Evolutionary conservation across 2,113 vertebrate species (phyloP).

Genomic region (Pachycephala philippinensis): DNA sequence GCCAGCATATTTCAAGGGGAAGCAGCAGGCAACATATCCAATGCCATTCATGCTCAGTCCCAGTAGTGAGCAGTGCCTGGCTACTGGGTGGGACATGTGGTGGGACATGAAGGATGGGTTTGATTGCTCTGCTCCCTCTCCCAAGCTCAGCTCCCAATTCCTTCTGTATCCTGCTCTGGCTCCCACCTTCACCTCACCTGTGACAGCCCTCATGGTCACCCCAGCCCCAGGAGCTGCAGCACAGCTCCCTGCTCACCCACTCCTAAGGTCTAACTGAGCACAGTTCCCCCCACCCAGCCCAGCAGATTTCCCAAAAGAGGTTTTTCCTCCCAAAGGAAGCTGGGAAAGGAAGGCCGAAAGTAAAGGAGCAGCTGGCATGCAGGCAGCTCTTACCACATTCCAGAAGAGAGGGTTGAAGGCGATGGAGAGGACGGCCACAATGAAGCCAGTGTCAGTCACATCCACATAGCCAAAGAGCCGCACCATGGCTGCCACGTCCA

Average conservation of each 20-base stretch:
- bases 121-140: neutral
- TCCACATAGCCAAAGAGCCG: constrained; percentile 65
- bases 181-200: neutral
- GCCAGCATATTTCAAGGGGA: neutral
- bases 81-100: neutral
- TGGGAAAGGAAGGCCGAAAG: neutral
- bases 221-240: neutral
- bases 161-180: fast-evolving
- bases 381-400: constrained; percentile 73
- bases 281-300: fast-evolving
- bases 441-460: constrained; percentile 51
- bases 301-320: neutral
- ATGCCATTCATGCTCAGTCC: neutral
- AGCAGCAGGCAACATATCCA: neutral
- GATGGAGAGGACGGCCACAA: constrained; percentile 57
- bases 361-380: fast-evolving
- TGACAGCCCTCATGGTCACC: neutral
- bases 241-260: neutral
- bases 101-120: neutral
- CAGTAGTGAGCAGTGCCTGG: neutral
- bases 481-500: constrained; percentile 66
- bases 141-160: neutral
- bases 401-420: constrained; percentile 78
- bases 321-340: neutral
- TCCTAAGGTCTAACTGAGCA: neutral